These are phyloP conservation scores for Gymnocheta viridis DNA, from an alignment of 2,888 invertebrate species.

Conservation along the genomic window DNA sequence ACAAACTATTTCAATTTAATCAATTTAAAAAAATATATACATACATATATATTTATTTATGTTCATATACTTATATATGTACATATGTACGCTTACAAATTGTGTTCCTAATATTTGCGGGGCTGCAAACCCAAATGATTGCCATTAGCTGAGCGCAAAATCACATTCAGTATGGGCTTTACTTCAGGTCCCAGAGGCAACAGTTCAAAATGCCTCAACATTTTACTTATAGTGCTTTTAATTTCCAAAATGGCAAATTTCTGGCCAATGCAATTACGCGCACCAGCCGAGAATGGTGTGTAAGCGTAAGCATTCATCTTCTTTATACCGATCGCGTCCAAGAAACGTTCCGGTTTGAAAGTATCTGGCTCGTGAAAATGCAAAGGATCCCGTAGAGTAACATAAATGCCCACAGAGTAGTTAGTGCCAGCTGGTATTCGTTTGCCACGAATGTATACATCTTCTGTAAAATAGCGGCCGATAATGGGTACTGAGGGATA, in stretches of 20 bases:
- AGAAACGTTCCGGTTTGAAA: constrained; percentile 79
- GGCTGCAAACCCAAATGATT: constrained; percentile 76
- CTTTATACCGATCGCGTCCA: constrained; percentile 83
- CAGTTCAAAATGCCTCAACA: constrained; percentile 77
- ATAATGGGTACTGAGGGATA: constrained; percentile 86
- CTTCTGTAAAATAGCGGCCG: constrained; percentile 83
- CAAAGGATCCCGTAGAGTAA: constrained; percentile 76
- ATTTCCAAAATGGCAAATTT: constrained; percentile 80
- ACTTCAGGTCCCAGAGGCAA: constrained; percentile 76
- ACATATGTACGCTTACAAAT: no score
- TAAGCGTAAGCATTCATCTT: constrained; percentile 81
- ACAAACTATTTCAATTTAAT: no score
- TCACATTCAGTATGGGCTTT: constrained; percentile 74
- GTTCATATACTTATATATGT: background rate
- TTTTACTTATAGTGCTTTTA: constrained; percentile 78
- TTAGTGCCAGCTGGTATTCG: constrained; percentile 76
- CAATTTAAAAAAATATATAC: no score
- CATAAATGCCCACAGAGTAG: constrained; percentile 75
- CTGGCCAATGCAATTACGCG: constrained; percentile 80
- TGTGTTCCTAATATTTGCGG: constrained; percentile 71
- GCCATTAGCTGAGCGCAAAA: constrained; percentile 77
- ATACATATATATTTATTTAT: no score
- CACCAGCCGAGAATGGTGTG: constrained; percentile 80
- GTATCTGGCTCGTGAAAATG: constrained; percentile 77
- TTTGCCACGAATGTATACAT: constrained; percentile 83